Conservation (phyloP, 1,140 invertebrate genomes). For the Drosophila nebulosa region DNA sequence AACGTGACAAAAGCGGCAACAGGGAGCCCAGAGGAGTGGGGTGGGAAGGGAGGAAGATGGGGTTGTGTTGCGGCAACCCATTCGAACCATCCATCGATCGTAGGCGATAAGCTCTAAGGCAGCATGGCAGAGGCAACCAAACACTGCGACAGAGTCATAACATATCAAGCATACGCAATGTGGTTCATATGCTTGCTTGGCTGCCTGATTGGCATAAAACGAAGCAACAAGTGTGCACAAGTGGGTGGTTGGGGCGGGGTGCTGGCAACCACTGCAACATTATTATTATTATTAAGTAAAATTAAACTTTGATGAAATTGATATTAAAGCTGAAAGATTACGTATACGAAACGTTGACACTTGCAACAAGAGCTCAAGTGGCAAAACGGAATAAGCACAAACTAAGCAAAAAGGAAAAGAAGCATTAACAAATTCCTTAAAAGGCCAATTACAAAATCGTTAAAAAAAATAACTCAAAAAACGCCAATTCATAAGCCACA, state of each 20-base stretch:
- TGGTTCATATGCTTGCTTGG: slow-evolving; percentile 5
- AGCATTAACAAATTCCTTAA: background rate
- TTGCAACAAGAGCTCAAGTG: background rate
- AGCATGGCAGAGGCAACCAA: background rate
- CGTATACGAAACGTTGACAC: background rate
- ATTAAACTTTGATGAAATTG: background rate
- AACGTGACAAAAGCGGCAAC: slow-evolving; percentile 24
- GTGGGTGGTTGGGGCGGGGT: background rate
- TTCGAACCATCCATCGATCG: slow-evolving; percentile 30
- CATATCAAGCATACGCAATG: slow-evolving; percentile 70
- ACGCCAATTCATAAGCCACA: no score
- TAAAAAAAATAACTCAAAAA: no score
- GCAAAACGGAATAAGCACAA: background rate
- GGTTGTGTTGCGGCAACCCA: slow-evolving; percentile 30
- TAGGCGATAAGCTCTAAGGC: slow-evolving; percentile 49
- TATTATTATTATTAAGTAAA: background rate
- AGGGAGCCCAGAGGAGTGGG: background rate
- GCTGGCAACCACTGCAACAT: background rate
- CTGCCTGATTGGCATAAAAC: background rate
- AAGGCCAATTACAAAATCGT: no score
- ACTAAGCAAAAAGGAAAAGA: background rate
- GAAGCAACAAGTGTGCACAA: background rate
- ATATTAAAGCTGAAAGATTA: background rate
- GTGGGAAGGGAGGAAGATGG: background rate
- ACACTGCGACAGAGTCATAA: slow-evolving; percentile 40